Conservation (phyloP, 2,888 invertebrate species). For the Xanthorhoe spadicearia region DNA sequence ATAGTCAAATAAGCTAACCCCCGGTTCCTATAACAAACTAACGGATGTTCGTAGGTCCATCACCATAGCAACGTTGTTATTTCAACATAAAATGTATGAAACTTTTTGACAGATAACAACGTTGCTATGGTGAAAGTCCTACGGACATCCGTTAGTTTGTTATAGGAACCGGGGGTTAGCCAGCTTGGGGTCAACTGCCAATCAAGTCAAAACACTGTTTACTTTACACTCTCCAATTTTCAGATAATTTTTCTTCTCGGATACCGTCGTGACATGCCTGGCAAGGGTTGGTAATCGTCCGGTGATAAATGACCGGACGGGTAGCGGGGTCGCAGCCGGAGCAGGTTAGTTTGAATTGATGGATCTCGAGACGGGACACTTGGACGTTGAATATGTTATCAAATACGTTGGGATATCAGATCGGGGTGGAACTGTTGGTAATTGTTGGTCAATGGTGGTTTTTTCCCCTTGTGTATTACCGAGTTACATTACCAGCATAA, state of each 20-base stretch:
- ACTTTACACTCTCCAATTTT: constrained; percentile 46
- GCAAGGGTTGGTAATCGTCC: constrained; percentile 74
- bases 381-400: constrained; percentile 31
- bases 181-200: constrained; percentile 1
- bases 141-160: no score
- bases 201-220: constrained; percentile 19
- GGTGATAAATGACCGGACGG: constrained; percentile 74
- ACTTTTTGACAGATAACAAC: no score
- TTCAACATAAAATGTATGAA: no score
- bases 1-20: no score
- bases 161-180: no score
- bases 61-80: no score
- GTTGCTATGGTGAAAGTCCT: no score
- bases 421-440: neutral
- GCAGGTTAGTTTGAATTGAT: constrained; percentile 69
- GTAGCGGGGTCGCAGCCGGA: constrained; percentile 70
- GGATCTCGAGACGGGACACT: constrained; percentile 46
- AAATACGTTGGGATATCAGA: constrained; percentile 21
- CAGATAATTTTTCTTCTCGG: constrained; percentile 73
- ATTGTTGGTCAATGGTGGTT: no score
- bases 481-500: no score
- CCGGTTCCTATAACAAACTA: no score
- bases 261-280: constrained; percentile 60
- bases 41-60: no score
- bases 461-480: no score